Conservation (phyloP, 2,888 invertebrate species). For the Rhagium mordax region DNA sequence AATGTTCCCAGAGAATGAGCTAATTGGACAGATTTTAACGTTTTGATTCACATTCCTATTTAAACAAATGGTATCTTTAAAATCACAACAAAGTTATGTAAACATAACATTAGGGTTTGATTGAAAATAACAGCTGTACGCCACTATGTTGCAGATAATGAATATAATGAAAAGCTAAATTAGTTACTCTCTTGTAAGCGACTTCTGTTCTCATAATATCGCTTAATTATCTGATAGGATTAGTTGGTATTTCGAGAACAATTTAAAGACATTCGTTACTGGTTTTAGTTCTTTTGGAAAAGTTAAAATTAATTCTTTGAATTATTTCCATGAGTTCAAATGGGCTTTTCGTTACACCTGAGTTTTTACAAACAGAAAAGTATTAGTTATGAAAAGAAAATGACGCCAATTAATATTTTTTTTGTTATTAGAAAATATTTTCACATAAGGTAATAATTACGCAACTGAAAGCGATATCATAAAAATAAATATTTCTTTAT, state of each 20-base stretch:
- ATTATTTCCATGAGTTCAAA: too few species aligned
- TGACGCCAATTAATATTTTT: too few species aligned
- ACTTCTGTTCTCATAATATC: conserved; percentile 6
- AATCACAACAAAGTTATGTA: not conserved
- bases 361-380: too few species aligned
- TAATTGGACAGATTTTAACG: conserved; percentile 1
- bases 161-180: conserved; percentile 17
- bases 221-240: not conserved
- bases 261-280: not conserved
- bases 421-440: too few species aligned
- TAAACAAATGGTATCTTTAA: conserved; percentile 4
- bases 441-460: too few species aligned
- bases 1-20: not conserved
- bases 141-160: conserved; percentile 4
- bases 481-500: too few species aligned
- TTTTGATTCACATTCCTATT: conserved; percentile 6
- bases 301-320: not conserved
- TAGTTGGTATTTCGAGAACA: not conserved
- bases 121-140: conserved; percentile 9
- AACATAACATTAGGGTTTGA: conserved; percentile 10
- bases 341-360: too few species aligned
- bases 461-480: too few species aligned
- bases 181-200: conserved; percentile 12
- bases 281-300: not conserved
- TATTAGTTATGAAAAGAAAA: too few species aligned